Evolutionary conservation across 2,113 vertebrate species (phyloP).

Genomic region (Bubo bubo): DNA sequence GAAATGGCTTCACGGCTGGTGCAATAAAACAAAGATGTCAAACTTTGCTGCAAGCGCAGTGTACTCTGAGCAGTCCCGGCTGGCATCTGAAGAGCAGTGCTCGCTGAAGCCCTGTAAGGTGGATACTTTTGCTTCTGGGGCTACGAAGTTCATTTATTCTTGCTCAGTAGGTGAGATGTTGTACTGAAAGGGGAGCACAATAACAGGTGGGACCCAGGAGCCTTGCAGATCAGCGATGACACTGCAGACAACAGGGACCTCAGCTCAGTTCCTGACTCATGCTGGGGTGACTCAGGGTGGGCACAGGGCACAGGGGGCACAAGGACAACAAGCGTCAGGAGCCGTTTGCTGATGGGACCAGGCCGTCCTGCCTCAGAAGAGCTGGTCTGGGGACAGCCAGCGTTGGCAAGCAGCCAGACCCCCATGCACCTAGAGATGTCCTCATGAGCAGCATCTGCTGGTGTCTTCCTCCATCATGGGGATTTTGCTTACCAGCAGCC

Average conservation of each 20-base stretch:
- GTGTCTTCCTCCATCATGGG: fast-evolving
- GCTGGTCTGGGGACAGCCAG: not conserved
- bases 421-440: not conserved
- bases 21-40: not conserved
- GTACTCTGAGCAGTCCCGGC: fast-evolving
- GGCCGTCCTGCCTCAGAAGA: not conserved
- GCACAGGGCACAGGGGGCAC: not conserved
- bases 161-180: not conserved
- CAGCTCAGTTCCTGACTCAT: not conserved
- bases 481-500: not conserved
- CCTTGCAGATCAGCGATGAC: fast-evolving
- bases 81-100: no score
- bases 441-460: not conserved
- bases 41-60: not conserved
- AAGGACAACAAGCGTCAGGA: not conserved
- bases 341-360: not conserved
- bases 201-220: not conserved
- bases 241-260: fast-evolving
- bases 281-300: not conserved
- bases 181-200: not conserved
- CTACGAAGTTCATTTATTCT: not conserved
- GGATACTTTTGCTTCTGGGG: not conserved
- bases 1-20: not conserved
- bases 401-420: not conserved
- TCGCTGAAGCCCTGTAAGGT: not conserved